Conservation (phyloP, 2,113 vertebrate genomes). For the Dermatemys mawii region DNA sequence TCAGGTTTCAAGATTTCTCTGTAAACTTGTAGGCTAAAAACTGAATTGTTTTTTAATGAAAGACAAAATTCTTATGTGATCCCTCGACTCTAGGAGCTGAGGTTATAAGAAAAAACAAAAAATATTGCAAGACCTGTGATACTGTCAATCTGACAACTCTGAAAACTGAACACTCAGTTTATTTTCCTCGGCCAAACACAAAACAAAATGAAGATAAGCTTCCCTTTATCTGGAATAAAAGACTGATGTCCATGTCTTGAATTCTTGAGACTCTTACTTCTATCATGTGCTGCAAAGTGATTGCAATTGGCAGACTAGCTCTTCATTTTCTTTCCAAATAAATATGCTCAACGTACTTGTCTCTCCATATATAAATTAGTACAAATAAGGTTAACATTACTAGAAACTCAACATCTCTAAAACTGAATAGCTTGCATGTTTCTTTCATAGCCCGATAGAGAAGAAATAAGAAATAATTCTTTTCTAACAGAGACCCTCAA, state of each 20-base stretch:
- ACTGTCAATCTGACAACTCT: constrained; percentile 51
- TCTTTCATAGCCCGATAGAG: background rate
- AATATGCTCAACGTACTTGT: constrained; percentile 39
- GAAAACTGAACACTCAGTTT: constrained; percentile 54
- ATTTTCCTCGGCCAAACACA: constrained; percentile 49
- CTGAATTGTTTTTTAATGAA: constrained; percentile 29
- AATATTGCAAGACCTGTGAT: background rate
- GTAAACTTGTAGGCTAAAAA: background rate
- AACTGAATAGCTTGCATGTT: background rate
- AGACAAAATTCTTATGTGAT: constrained; percentile 4
- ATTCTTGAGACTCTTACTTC: constrained; percentile 21
- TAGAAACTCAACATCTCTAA: constrained; percentile 45
- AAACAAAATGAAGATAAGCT: constrained; percentile 29
- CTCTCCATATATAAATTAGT: background rate
- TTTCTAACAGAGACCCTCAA: background rate
- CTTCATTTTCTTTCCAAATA: background rate
- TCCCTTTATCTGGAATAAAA: background rate
- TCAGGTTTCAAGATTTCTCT: background rate
- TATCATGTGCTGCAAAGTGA: background rate
- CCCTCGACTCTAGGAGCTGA: constrained; percentile 7
- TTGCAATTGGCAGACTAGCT: constrained; percentile 27
- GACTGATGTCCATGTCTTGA: background rate
- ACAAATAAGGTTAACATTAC: background rate
- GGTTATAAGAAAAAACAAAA: constrained; percentile 40
- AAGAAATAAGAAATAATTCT: constrained; percentile 26